Evolutionary conservation across 2,888 invertebrate species (phyloP), one percentile per base, ranked within the genome.

Genomic region (Drosophila colorata): DNA sequence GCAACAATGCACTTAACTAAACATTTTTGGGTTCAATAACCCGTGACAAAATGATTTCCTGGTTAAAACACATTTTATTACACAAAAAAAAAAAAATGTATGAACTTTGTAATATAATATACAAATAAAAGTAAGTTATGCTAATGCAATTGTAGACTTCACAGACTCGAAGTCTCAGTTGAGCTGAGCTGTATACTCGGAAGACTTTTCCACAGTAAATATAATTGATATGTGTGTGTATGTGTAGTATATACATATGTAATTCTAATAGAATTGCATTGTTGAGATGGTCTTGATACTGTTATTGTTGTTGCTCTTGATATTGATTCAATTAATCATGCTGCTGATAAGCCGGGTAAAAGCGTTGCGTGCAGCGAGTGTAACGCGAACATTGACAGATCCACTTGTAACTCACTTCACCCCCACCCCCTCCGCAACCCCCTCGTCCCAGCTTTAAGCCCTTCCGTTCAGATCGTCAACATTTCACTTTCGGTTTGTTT

Each of bases 401-500:
- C 9, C 38, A 57, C 53, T 18, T 46, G 37, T 46, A 38, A 14
- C 9, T 16, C 31, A 23, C 23, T 5, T 5, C 3, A 31, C 23
- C n/a, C 3, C 43, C n/a, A 0, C 20, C 40, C 9, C 16, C 48
- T 11, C 20, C 5, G 16, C 28, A 9, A 0, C 20, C 43, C 13
- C 20, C 48, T 16, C 23, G 20, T 20, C 5, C 18, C 1, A 53
- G 20, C 58, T 23, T 25, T 16, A 16, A 16, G 49, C 40, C 47
- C 44, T 35, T 55, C 44, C 37, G 53, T 49, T 49, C 31, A 66
- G 83, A 83, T 82, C 82, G 76, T 47, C 56, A 57, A 18, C 60
- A 53, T 69, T 83, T 74, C 69, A 75, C 75, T 83, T 73, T 75
- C 58, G 44, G 49, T 73, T 69, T 80, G 58, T 58, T 63, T 33